Base-by-base conservation (phyloP, 2,888 invertebrate genomes). In the Ommatoiulus sabulosus region DNA sequence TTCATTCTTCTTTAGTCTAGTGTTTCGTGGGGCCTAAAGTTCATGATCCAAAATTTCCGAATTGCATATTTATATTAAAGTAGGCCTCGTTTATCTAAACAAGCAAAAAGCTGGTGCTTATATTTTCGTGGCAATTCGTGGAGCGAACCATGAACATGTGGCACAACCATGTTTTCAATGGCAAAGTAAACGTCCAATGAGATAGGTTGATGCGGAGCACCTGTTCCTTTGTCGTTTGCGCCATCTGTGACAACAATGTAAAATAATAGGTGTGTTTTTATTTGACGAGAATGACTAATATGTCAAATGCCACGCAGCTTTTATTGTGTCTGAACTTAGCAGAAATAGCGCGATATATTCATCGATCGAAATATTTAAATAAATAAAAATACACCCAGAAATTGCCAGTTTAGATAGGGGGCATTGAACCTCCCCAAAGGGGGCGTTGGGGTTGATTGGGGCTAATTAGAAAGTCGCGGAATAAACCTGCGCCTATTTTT, bases 211-310 rank as follows among this genome's bases (percentile, higher is more conserved):
- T 52, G 52, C 15, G 2, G 52, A 57, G 17, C 57, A 57, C 57
- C 57, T 57, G 57, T 57, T 57, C 57, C 57, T 57, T 57, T 57
- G 57, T 57, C n/a, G 57, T 57, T 57, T 57, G 17, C 57, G 57
- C 57, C 57, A 57, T 57, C 57, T 57, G 57, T 57, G 57, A 15
- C 57, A 57, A 57, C 57, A 57, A 57, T 17, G 57, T 3, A 1
- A 17, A 8, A 57, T 15, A n/a, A n/a, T n/a, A 15, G 48, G 15
- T 15, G 8, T 10, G 57, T 57, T 57, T 57, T 57, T 10, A 17
- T 1, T 57, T 57, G 57, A 57, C 57, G n/a, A 5, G 6, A n/a
- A 57, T 17, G 57, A 17, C 57, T 57, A 10, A 8, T 57, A 17
- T 17, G 57, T 2, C 57, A 57, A 57, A n/a, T 57, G 57, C 17